Evolutionary conservation across 2,797 vertebrate species (phyloP), one percentile per base, ranked within the genome.

Genomic region (Cyclura pinguis): DNA sequence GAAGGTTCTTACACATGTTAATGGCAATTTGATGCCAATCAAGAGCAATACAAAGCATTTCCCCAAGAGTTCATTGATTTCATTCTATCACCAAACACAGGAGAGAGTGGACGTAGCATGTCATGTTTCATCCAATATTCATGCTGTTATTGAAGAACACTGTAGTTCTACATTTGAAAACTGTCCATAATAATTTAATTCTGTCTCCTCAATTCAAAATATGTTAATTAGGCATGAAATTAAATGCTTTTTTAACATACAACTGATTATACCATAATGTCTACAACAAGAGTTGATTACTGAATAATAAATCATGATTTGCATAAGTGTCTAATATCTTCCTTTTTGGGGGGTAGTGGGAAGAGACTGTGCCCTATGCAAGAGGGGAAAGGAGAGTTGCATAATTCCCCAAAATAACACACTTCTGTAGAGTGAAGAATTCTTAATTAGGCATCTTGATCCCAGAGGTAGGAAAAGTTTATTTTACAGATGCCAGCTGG

Each of bases 101-200:
- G 89, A 88, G 82, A 92, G 67, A 89, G 82, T 87, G 92, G 88
- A 95, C 94, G 91, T 24, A 96, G 93, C 90, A 88, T 92, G 93
- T 84, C 93, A 86, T 88, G 88, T 95, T 92, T 89, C 92, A 95
- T 93, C 91, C 93, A 95, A 95, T 96, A 96, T 96, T 96, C 93
- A 95, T 96, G 94, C 94, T 87, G 93, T 96, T 96, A 96, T 90
- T 92, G 95, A 95, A 94, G 94, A 96, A 92, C 84, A 59, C 84
- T 92, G 74, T 92, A 95, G 95, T 96, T 95, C 91, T 94, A 94
- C 96, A 96, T 95, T 96, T 95, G 93, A 95, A 96, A 96, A 96
- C 96, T 96, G 96, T 95, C 96, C 95, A 96, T 96, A 96, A 96
- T 96, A 96, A 96, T 96, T 96, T 92, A 96, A 96, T 96, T 96